Evolutionary conservation across 2,888 invertebrate species (phyloP), one percentile per base, ranked within the genome.

Genomic region (Ischnus inquisitorius): DNA sequence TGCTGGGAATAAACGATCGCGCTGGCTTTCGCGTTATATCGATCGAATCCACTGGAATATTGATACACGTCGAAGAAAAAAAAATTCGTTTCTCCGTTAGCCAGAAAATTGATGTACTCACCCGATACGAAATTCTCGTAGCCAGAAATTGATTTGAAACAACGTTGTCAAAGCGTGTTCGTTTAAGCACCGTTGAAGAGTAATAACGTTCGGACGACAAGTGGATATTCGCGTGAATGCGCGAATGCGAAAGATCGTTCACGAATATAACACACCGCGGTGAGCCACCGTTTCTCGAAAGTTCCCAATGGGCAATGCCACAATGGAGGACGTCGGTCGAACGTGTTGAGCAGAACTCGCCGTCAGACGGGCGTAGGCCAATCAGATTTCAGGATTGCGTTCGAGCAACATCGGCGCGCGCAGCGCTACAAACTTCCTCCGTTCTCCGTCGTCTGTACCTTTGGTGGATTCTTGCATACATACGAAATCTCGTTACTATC

Each of bases 271-370:
- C 48, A 64, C 46, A 84, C 74, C 74, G 69, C 57, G 60, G 79
- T 48, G 79, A 19, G 67, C 46, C 74, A 80, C 80, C 86, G 86
- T 89, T 91, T 91, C 91, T 91, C 91, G 91, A 91, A 91, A 90
- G 88, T 91, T 91, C 91, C 87, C 87, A 87, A 84, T 85, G 88
- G 88, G 86, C 88, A 89, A 89, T 91, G 83, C 83, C 83, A 71
- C 77, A 83, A 83, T 83, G 83, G 80, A 75, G 90, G 89, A 90
- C 88, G 89, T 88, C 89, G 79, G 81, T 81, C 85, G 82, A 69
- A 79, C 76, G 80, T 54, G 87, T 83, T 77, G 88, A 28, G 62
- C 51, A 51, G 76, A n/a, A n/a, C 41, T 62, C 34, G 64, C 76
- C 77, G 54, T 79, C 72, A 75, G 76, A 69, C 22, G 46, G 46